Evolutionary conservation across 2,888 invertebrate genomes (phyloP).

Genomic region (Scelioninae gen. 1): DNA sequence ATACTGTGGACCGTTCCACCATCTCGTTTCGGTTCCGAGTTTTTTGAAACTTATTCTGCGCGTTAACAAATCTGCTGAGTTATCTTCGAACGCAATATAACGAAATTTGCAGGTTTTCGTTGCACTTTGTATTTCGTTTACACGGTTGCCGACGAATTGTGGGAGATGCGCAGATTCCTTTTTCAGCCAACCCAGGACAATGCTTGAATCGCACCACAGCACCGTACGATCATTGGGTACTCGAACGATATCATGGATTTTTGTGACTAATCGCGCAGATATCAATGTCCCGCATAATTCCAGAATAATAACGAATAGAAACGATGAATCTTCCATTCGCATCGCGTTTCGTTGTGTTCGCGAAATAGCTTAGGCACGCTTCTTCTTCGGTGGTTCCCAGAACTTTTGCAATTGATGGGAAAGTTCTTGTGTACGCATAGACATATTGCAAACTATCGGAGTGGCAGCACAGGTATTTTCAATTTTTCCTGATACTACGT

Average conservation of each 20-base stretch:
- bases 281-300: too few relatives aligned
- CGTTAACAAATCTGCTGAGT: neutral
- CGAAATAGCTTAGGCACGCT: neutral
- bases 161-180: neutral
- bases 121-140: neutral
- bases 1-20: slow-evolving; percentile 28
- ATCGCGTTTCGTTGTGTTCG: neutral
- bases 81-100: neutral
- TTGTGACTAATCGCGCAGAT: neutral
- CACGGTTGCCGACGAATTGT: slow-evolving; percentile 6
- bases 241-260: neutral
- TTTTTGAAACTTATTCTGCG: slow-evolving; percentile 18
- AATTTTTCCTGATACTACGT: slow-evolving; percentile 31
- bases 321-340: slow-evolving; percentile 3
- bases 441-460: neutral
- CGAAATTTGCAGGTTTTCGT: neutral
- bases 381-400: neutral
- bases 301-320: too few relatives aligned
- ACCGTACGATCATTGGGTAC: neutral
- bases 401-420: slow-evolving; percentile 9
- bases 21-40: too few relatives aligned
- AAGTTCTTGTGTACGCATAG: neutral
- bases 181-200: slow-evolving; percentile 16
- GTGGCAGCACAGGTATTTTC: neutral
- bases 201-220: too few relatives aligned